A percentile compares a stretch with the other conserved stretches of the same genome.
Evolutionary conservation across 37 sponge, comb jelly and placozoan species (phyloP).

Genomic region (Dysidea cf. avara): DNA sequence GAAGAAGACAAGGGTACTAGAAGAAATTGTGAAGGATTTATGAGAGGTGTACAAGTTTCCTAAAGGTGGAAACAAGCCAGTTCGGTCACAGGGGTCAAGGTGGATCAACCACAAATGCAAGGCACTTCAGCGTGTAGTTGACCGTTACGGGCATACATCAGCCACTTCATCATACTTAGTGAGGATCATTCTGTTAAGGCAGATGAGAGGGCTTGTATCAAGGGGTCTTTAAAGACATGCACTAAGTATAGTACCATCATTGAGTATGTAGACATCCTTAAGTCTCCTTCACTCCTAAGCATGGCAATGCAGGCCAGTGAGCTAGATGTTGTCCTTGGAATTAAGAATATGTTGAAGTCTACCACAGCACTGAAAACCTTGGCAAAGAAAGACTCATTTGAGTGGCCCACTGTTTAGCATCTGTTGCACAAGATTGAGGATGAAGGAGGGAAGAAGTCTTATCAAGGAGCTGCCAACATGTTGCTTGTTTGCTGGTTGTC

Average conservation of each 20-base stretch:
- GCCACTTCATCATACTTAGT: slow-evolving; percentile 18
- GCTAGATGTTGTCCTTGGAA: slow-evolving; percentile 38
- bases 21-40: slow-evolving; percentile 36
- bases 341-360: slow-evolving; percentile 52
- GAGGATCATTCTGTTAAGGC: slow-evolving; percentile 34
- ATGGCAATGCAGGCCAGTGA: slow-evolving; percentile 46
- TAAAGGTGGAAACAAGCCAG: too few relatives aligned
- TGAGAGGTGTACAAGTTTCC: slow-evolving; percentile 53
- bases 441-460: slow-evolving; percentile 14
- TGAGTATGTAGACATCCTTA: slow-evolving; percentile 54
- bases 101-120: slow-evolving; percentile 64
- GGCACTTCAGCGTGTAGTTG: slow-evolving; percentile 51
- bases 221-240: slow-evolving; percentile 43
- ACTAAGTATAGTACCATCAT: slow-evolving; percentile 20
- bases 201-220: too few relatives aligned
- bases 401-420: slow-evolving; percentile 53
- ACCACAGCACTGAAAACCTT: too few relatives aligned
- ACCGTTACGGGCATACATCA: slow-evolving; percentile 48
- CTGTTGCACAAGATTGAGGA: slow-evolving; percentile 14
- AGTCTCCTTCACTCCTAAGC: slow-evolving; percentile 53
- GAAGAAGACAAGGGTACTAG: slow-evolving; percentile 51
- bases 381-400: slow-evolving; percentile 21
- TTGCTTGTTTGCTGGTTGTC: slow-evolving; percentile 44
- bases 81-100: slow-evolving; percentile 29
- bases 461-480: slow-evolving; percentile 51